Evolutionary conservation across 2,888 invertebrate species (phyloP), one percentile per base, ranked within the genome.

Genomic region (Drosophila lacicola): DNA sequence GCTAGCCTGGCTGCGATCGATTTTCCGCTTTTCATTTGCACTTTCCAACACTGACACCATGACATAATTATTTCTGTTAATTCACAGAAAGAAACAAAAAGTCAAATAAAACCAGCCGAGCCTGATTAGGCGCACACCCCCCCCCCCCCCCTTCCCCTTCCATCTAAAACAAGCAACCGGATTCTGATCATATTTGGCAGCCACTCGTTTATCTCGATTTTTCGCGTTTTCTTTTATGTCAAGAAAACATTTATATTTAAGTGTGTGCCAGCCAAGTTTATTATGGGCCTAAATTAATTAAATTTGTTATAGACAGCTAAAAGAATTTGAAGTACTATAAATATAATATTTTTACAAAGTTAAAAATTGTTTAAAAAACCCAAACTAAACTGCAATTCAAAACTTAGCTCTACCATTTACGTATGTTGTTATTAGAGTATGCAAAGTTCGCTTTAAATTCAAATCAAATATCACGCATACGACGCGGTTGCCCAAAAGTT

Each of bases 11-110:
- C 44, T 60, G 58, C 33, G 62, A 68, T 77, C 69, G 67, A 70
- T 80, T 89, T 89, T 85, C 80, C 75, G 78, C 80, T 80, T 80
- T 85, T 89, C 83, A 78, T 88, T 85, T 82, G 79, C 82, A 82
- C 85, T 85, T 88, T 84, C 81, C 78, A 82, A 73, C 82, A 82
- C 75, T 88, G 90, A 86, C 90, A 90, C 88, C 88, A 78, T 90
- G 86, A 89, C 90, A 90, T 90, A 90, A 90, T 90, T 90, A 80
- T 74, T 70, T 49, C 49, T 42, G 33, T 37, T 55, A 33, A 60
- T 44, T 25, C 39, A 33, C 44, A 56, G 50, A 37, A 44, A 44
- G 29, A 51, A 25, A 47, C 33, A 45, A 33, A 53, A 56, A 39
- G 8, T 25, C 10, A 58, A 68, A 67, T n/a, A n/a, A 74, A 83